Base-by-base conservation (phyloP, 2,888 invertebrate species). In the Piscicola geometra region DNA sequence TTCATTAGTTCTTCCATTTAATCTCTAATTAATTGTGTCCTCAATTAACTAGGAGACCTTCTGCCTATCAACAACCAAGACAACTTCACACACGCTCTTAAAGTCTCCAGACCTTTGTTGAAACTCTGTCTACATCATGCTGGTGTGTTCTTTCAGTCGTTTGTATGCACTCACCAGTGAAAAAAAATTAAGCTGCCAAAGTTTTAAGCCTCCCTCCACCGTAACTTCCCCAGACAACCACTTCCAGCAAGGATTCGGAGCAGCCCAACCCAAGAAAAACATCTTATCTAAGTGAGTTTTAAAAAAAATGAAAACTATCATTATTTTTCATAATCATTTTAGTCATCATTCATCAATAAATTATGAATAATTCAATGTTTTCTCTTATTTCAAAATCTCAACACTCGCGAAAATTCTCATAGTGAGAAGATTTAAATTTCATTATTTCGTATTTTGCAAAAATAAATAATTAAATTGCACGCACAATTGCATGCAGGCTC, bases 1-100 rank as follows among this genome's bases (percentile, higher is more conserved):
- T 15, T 15, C n/a, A 18, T 15, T 15, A 50, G 52, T 15, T 18
- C 52, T 50, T 50, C 52, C 52, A 50, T 50, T 15, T 15, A 50
- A 15, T 50, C n/a, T 18, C 12, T 50, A 50, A 15, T 50, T 50
- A 50, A 50, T 15, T 50, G n/a, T 50, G 15, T 50, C 15, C 52
- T 50, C n/a, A 12, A n/a, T n/a, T n/a, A n/a, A n/a, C 12, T 25
- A 83, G 97, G 96, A 71, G 98, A 98, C 86, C 88, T 97, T 78
- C 88, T 99, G 83, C 99, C 99, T 0, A 99, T 99, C 82, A 99
- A 98, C 86, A 99, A 99, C 87, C 95, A 99, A 86, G 98, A 98
- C 85, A 98, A 98, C 86, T 89, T 93, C 82, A 90, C 91, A 21
- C 88, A 93, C 83, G 97, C 97, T 0, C 86, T 98, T 75, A 89